These are phyloP conservation scores for Fregata magnificens DNA, from an alignment of 2,113 vertebrate species.

Conservation along the genomic window DNA sequence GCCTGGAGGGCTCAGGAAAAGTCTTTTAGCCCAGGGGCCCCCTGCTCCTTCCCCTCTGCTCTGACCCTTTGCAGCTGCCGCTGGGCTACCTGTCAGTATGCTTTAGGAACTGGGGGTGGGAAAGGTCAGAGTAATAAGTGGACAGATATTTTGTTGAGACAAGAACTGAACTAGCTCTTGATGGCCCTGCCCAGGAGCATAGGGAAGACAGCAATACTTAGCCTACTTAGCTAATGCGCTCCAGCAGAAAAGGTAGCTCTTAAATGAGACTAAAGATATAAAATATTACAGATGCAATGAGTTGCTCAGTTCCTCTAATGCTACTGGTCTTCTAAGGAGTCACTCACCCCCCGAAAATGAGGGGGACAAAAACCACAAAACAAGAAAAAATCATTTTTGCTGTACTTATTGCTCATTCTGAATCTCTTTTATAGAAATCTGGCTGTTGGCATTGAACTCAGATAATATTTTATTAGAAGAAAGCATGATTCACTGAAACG, in stretches of 20 bases:
- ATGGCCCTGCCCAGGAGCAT: background rate
- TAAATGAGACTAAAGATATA: background rate
- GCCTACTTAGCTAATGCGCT: background rate
- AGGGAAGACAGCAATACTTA: background rate
- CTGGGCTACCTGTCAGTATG: background rate
- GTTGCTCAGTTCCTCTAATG: background rate
- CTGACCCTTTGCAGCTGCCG: background rate
- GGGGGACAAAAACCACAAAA: background rate
- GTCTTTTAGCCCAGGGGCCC: background rate
- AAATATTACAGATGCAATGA: background rate
- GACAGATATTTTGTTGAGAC: background rate
- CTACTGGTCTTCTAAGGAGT: background rate
- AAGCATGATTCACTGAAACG: constrained; percentile 10
- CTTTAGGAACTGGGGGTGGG: background rate
- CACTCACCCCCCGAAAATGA: background rate
- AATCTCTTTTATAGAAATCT: constrained; percentile 29
- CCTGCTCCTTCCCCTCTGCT: background rate
- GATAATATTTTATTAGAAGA: constrained; percentile 55
- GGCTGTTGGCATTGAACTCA: background rate
- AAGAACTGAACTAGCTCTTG: background rate
- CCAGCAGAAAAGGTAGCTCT: background rate
- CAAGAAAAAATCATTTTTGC: background rate
- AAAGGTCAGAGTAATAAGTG: background rate
- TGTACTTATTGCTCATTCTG: background rate
- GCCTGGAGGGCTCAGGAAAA: background rate